A percentile compares a stretch with the other conserved stretches of the same genome.
Conservation (phyloP, 1,140 invertebrate species). For the Asbolus verrucosus region DNA sequence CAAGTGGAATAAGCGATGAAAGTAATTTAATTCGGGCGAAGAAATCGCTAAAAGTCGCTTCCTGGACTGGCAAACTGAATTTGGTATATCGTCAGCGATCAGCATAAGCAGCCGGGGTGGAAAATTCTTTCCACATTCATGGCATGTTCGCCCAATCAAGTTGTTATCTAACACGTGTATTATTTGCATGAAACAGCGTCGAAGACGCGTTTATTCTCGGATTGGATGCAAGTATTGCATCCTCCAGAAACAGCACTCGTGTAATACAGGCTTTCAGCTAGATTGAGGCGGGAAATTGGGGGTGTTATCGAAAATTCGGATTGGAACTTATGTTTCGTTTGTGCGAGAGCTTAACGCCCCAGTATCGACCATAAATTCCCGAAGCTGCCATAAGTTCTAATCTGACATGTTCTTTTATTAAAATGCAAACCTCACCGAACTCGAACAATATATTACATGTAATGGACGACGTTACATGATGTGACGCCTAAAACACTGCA, state of each 20-base stretch:
- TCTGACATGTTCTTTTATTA: slow-evolving; percentile 35
- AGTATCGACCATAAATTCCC: slow-evolving; percentile 11
- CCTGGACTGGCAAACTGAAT: slow-evolving; percentile 21
- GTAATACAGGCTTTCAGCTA: no score
- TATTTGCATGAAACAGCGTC: slow-evolving; percentile 43
- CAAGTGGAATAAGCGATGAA: no score
- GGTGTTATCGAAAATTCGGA: background rate
- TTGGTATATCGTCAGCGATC: background rate
- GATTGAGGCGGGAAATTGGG: no score
- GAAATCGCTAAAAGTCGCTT: background rate
- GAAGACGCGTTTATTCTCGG: slow-evolving; percentile 11
- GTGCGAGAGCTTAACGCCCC: background rate
- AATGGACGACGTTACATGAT: slow-evolving; percentile 38
- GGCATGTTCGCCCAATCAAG: slow-evolving; percentile 40
- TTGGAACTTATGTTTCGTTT: background rate
- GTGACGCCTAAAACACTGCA: slow-evolving; percentile 32
- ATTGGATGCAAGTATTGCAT: no score
- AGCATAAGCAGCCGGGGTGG: background rate
- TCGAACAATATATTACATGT: slow-evolving; percentile 32
- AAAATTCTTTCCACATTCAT: slow-evolving; percentile 36
- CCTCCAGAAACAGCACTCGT: no score
- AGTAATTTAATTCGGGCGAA: background rate
- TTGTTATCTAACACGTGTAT: slow-evolving; percentile 43
- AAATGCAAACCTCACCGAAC: slow-evolving; percentile 38
- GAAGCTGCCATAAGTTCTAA: slow-evolving; percentile 33